These are phyloP conservation scores for Clupea harengus DNA, from an alignment of 2,113 vertebrate genomes.

Conservation along the genomic window DNA sequence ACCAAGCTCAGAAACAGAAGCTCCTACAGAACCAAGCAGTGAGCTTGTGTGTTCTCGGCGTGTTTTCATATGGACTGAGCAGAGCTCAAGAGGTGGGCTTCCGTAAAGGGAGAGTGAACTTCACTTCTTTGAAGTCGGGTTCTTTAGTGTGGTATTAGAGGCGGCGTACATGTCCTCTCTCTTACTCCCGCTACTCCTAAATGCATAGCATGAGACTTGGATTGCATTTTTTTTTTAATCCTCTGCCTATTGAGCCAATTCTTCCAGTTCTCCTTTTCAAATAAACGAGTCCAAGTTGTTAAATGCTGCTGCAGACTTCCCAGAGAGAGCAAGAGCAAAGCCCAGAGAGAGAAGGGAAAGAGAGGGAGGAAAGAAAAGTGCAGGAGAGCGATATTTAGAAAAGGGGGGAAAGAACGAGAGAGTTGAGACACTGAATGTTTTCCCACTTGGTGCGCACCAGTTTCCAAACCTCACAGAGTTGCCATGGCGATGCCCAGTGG, in stretches of 20 bases:
- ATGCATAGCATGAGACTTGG: constrained; percentile 72
- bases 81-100: constrained; percentile 20
- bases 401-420: constrained; percentile 30
- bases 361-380: constrained; percentile 37
- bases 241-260: constrained; percentile 62
- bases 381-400: constrained; percentile 28
- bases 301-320: constrained; percentile 64
- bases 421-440: constrained; percentile 45
- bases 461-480: constrained; percentile 51
- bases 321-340: constrained; percentile 31
- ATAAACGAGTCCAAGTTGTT: constrained; percentile 69
- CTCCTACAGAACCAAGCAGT: neutral
- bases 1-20: neutral
- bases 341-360: constrained; percentile 40
- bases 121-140: constrained; percentile 60
- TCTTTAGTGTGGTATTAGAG: constrained; percentile 59
- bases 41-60: neutral
- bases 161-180: constrained; percentile 38
- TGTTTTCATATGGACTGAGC: neutral
- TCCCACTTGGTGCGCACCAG: constrained; percentile 45
- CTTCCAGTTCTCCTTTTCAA: constrained; percentile 63
- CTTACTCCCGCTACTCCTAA: constrained; percentile 58
- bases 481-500: constrained; percentile 55
- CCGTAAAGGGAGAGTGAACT: constrained; percentile 57
- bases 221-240: constrained; percentile 58